Evolutionary conservation across 2,888 invertebrate genomes (phyloP), one percentile per base, ranked within the genome.

Genomic region (Drosophila suboccidentalis): DNA sequence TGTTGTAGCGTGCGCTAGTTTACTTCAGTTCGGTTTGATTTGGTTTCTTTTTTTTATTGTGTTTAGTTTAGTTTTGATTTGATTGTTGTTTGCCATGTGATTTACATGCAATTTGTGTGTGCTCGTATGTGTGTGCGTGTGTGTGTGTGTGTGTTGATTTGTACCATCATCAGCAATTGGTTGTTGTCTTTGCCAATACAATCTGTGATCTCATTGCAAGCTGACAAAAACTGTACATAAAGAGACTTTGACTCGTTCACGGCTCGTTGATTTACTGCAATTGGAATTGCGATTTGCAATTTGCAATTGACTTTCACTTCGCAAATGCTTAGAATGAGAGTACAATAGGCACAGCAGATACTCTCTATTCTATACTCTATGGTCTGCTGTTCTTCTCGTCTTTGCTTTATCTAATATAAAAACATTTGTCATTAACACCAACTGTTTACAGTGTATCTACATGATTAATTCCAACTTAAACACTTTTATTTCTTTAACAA

Each of bases 61-160:
- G 59, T 15, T 61, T 70, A 70, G 64, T 58, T 76, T 78, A 51
- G 78, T 13, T 68, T 62, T 38, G 68, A 17, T 65, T 72, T 68
- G 78, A 64, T 76, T 78, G 70, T 78, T 74, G 61, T 77, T 74
- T 66, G 62, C 75, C 61, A 78, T 77, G 76, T 62, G 75, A 77
- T 77, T 77, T 77, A 78, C 77, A 77, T 77, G 79, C 77, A 78
- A 78, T 77, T 77, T 78, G 65, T 39, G n/a, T 26, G 4, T 38
- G 10, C 9, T 15, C 36, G 15, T 57, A 36, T 70, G 46, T 58
- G 67, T 26, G 4, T 38, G 10, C 26, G 36, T 46, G 26, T 57
- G 46, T 70, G 46, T 59, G 36, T 46, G 26, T 46, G 46, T 70
- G 46, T 61, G 67, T 70, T 59, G 75, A 69, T 74, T 69, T 76